A percentile compares a stretch with the other conserved stretches of the same genome.
Conservation (phyloP, 2,113 vertebrate genomes). For the Gallinago undulata region DNA sequence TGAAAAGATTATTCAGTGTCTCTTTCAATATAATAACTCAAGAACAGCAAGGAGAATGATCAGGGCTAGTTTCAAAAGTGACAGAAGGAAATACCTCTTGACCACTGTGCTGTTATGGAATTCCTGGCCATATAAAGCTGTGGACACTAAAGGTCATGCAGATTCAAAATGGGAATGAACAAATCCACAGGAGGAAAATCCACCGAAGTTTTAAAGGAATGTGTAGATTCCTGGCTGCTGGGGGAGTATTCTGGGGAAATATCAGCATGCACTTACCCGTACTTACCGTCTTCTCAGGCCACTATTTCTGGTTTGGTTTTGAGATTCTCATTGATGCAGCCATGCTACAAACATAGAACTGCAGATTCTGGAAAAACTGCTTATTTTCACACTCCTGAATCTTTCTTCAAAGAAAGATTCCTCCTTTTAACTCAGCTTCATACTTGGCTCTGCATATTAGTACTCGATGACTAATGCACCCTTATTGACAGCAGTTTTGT, state of each 20-base stretch:
- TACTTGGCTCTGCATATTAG: background rate
- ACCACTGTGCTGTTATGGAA: background rate
- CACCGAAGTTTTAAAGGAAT: background rate
- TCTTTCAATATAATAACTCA: background rate
- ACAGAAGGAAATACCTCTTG: background rate
- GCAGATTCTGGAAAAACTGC: conserved; percentile 90
- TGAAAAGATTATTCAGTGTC: background rate
- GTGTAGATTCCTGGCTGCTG: background rate
- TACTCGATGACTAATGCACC: background rate
- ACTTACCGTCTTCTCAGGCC: background rate
- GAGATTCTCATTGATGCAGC: conserved; percentile 73
- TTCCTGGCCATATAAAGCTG: background rate
- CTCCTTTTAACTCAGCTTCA: background rate
- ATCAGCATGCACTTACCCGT: background rate
- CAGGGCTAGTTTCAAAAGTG: background rate
- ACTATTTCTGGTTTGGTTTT: background rate
- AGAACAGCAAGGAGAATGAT: background rate
- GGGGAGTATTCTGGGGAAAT: background rate
- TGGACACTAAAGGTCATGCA: background rate
- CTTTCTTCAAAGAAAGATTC: conserved; percentile 51
- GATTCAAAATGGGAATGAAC: background rate
- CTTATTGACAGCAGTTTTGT: background rate
- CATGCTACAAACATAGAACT: conserved; percentile 75
- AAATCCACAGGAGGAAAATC: background rate
- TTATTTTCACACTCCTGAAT: conserved; percentile 91